Percentiles rank a stretch among this genome's conserved stretches.
These are phyloP conservation scores for Drosophila obscura DNA, from an alignment of 1,140 invertebrate genomes.

Conservation along the genomic window DNA sequence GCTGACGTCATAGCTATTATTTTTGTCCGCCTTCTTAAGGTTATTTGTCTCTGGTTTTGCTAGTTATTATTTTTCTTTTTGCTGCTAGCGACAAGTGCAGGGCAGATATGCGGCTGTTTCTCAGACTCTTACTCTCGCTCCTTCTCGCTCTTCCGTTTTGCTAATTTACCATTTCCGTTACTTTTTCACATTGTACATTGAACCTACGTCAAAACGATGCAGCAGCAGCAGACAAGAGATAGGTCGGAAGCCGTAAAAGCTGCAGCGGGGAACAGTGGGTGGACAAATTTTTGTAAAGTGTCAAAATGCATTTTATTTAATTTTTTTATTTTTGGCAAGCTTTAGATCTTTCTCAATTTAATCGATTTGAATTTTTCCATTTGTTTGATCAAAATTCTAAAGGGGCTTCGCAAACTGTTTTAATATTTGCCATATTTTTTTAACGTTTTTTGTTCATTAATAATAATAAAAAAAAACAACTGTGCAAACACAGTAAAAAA, in stretches of 20 bases:
- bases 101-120: not conserved
- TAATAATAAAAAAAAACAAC: constrained; percentile 21
- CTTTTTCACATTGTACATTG: constrained; percentile 42
- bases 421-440: constrained; percentile 18
- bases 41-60: constrained; percentile 3
- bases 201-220: constrained; percentile 36
- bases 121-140: not conserved
- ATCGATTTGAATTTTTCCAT: not conserved
- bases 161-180: constrained; percentile 70
- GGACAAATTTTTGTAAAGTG: not conserved
- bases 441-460: constrained; percentile 2
- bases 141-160: constrained; percentile 52
- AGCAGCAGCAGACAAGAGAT: not conserved
- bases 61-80: not conserved
- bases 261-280: no score
- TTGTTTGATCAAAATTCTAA: not conserved
- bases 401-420: constrained; percentile 29
- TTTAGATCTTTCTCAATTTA: not conserved
- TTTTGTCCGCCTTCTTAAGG: constrained; percentile 6
- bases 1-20: constrained; percentile 41
- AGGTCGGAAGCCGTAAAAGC: no score
- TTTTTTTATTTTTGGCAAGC: not conserved
- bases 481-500: constrained; percentile 25
- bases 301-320: not conserved
- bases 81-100: not conserved